Percentiles rank a stretch among this genome's conserved stretches.
phyloP scores from a whole-genome alignment of 2,113 vertebrate genomes.

The Butorides virescens region DNA sequence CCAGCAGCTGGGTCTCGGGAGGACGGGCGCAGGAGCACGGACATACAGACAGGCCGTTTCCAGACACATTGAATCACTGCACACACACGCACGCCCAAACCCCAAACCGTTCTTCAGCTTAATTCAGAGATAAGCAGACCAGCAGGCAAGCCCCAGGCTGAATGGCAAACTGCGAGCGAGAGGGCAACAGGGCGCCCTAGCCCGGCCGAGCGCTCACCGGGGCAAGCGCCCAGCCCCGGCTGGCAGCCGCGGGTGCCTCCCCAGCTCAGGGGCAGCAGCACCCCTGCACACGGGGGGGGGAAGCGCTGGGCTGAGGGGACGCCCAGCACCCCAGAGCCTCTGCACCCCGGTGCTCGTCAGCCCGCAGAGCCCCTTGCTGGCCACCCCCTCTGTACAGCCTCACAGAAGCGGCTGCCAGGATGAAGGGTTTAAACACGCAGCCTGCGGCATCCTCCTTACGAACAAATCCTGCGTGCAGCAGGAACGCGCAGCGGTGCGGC shows the following conservation, averaged over 20 bases:
- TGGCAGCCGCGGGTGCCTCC: not conserved
- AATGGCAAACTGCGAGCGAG: not conserved
- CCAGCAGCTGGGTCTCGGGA: not conserved
- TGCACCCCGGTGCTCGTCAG: not conserved
- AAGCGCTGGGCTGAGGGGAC: not conserved
- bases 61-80: not conserved
- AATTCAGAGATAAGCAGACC: not conserved
- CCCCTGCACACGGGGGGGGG: no score
- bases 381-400: not conserved
- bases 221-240: not conserved
- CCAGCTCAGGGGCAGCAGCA: not conserved
- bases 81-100: not conserved
- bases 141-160: not conserved
- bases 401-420: not conserved
- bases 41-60: not conserved
- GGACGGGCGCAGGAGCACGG: not conserved
- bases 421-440: not conserved
- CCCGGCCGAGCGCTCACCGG: accelerated
- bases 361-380: not conserved
- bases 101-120: not conserved
- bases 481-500: accelerated
- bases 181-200: not conserved
- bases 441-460: not conserved
- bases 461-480: not conserved
- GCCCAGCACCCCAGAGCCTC: not conserved